Evolutionary conservation across 1,140 invertebrate species (phyloP), one percentile per base, ranked within the genome.

Genomic region (Rhopalosiphum padi): DNA sequence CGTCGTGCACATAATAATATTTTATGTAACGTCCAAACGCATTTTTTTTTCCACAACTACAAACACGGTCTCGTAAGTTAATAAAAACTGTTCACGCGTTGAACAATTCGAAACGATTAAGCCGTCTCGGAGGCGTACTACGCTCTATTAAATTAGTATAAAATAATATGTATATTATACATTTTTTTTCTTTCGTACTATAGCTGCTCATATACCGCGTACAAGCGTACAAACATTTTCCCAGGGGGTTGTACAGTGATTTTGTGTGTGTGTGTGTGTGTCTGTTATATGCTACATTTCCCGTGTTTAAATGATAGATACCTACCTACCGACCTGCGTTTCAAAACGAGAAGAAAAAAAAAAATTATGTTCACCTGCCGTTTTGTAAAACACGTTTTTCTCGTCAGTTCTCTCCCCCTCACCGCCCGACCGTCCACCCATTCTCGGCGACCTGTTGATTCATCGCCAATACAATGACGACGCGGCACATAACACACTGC

Each of bases 301-400:
- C 60, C 60, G 60, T 77, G 60, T 77, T 77, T 77, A 77, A 68
- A 77, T 77, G 60, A 77, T n/a, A 77, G 60, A 18, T 77, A 77
- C 30, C 60, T 60, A 60, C 55, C 25, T n/a, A 68, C 60, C 60
- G 30, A 68, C 30, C 3, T 77, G 60, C 60, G n/a, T n/a, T 77
- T 11, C 15, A n/a, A 18, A n/a, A 77, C 60, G 60, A 68, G n/a
- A 68, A 68, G 60, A 68, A 68, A 68, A 68, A 60, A 60, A 68
- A 77, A n/a, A n/a, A 15, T n/a, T 18, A 23, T 25, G 41, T 90
- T 35, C 88, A 90, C 88, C 88, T 90, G 88, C 88, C 88, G 88
- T 90, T 90, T 90, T 41, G 48, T 90, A 55, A 90, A 90, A 90
- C 88, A 90, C 88, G 88, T 90, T 90, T 90, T 51, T 88, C 86